These are phyloP conservation scores for Galerucella calmariensis DNA, from an alignment of 2,888 invertebrate genomes.

Conservation along the genomic window DNA sequence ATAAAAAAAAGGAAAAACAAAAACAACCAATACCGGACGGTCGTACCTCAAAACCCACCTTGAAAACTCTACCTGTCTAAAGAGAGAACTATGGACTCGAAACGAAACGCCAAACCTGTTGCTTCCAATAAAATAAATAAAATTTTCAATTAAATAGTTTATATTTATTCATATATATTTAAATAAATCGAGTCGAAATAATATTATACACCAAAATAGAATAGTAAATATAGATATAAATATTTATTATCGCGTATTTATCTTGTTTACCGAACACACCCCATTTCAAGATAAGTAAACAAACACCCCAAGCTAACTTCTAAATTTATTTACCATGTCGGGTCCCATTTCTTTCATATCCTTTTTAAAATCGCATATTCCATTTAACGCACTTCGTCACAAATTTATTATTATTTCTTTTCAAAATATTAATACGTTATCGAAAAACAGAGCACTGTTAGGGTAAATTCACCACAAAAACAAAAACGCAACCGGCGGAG, in stretches of 20 bases:
- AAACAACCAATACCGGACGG: constrained; percentile 35
- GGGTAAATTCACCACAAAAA: constrained; percentile 24
- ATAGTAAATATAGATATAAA: not conserved
- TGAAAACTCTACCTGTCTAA: too few species aligned
- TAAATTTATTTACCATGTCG: constrained; percentile 74
- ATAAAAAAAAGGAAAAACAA: constrained; percentile 18
- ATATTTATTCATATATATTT: too few species aligned
- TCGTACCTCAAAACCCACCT: constrained; percentile 54
- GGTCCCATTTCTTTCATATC: constrained; percentile 86
- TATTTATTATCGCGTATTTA: not conserved
- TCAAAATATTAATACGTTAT: not conserved
- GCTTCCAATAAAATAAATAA: constrained; percentile 56
- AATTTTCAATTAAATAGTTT: not conserved
- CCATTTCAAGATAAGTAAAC: constrained; percentile 42
- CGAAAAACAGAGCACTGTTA: constrained; percentile 3
- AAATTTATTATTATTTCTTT: not conserved
- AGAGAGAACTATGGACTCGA: constrained; percentile 33
- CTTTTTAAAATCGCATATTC: constrained; percentile 50
- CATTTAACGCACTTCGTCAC: constrained; percentile 32
- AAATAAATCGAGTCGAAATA: too few species aligned
- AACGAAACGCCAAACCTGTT: constrained; percentile 68
- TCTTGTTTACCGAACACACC: constrained; percentile 34
- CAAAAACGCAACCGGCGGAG: constrained; percentile 61
- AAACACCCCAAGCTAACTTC: constrained; percentile 27
- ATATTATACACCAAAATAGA: not conserved